Percentiles rank a stretch among this genome's conserved stretches.
These are phyloP conservation scores for Pelochelys cantorii DNA, from an alignment of 2,797 vertebrate species.

Conservation along the genomic window DNA sequence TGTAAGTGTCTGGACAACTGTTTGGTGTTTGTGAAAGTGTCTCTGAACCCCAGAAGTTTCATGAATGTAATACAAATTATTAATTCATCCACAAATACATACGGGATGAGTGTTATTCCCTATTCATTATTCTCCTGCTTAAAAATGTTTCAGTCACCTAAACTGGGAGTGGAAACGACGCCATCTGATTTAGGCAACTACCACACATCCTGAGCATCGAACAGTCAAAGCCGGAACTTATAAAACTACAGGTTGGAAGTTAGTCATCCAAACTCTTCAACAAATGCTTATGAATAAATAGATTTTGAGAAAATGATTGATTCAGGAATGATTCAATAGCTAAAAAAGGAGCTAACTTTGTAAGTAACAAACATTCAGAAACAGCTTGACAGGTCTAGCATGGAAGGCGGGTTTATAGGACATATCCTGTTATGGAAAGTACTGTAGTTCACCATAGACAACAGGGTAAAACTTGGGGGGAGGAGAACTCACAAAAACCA, in stretches of 20 bases:
- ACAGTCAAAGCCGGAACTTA: not conserved
- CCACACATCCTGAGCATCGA: not conserved
- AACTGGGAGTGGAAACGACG: not conserved
- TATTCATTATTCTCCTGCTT: not conserved
- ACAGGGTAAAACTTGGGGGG: not conserved
- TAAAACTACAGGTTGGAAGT: not conserved
- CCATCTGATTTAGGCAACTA: not conserved
- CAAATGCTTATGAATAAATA: not conserved
- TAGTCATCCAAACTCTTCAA: not conserved
- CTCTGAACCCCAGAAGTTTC: not conserved
- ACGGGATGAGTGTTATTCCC: not conserved
- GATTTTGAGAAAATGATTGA: not conserved
- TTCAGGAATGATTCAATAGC: not conserved
- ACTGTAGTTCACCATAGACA: not conserved
- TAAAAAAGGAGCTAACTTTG: not conserved
- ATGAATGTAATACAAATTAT: not conserved
- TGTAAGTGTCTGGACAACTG: not conserved
- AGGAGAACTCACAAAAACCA: not conserved
- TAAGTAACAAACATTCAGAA: not conserved
- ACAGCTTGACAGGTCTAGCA: not conserved
- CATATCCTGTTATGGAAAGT: not conserved
- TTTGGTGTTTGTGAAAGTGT: not conserved
- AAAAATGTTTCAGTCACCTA: not conserved
- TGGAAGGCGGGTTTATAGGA: not conserved
- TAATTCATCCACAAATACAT: not conserved